These are phyloP conservation scores for Chionis minor DNA, from an alignment of 2,113 vertebrate genomes.

Conservation along the genomic window DNA sequence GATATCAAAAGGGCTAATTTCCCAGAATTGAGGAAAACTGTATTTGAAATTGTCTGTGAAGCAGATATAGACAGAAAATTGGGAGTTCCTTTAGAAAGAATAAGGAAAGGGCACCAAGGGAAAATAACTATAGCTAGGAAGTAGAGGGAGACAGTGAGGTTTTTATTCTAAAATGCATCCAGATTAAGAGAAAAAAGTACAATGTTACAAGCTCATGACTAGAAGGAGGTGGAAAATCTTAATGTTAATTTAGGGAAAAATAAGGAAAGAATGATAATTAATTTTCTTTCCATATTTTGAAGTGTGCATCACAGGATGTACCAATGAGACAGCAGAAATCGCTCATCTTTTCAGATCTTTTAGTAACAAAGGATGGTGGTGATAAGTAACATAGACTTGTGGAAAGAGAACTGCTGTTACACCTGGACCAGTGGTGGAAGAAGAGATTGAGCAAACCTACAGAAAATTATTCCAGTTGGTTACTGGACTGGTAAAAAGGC, in stretches of 20 bases:
- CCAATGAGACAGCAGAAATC: neutral
- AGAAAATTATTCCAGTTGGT: neutral
- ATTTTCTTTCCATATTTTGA: neutral
- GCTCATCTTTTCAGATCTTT: neutral
- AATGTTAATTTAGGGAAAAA: neutral
- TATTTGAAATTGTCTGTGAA: neutral
- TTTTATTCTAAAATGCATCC: neutral
- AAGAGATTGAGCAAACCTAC: neutral
- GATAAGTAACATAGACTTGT: neutral
- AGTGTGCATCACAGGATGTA: neutral
- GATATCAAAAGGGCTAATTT: slow-evolving; percentile 7
- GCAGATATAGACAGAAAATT: neutral
- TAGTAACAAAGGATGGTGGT: neutral
- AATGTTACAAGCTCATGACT: neutral
- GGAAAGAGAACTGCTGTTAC: neutral
- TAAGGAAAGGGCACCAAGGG: neutral
- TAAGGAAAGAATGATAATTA: neutral
- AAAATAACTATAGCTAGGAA: neutral
- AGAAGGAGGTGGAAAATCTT: neutral
- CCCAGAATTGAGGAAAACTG: neutral
- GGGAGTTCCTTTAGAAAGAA: neutral
- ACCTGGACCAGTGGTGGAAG: neutral
- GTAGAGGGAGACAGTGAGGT: neutral
- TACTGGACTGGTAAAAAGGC: neutral
- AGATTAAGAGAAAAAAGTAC: neutral